Conservation (phyloP, 2,113 vertebrate species). For the Caranx ignobilis region DNA sequence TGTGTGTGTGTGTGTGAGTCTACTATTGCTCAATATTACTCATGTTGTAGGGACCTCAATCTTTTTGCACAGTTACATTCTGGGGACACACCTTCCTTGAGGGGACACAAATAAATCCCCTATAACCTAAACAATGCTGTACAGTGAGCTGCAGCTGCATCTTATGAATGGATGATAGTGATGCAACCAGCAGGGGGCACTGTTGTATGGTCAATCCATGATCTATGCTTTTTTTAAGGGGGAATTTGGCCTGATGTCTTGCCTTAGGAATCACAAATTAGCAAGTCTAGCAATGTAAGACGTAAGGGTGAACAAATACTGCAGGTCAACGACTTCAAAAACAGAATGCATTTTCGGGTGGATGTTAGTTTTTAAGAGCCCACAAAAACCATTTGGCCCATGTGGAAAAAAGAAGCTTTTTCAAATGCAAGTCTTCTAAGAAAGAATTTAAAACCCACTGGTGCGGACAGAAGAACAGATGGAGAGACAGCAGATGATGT, state of each 20-base stretch:
- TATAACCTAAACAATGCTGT: too few relatives aligned
- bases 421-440: slow-evolving; percentile 21
- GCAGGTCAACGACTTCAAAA: slow-evolving; percentile 13
- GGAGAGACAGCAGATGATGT: slow-evolving; percentile 71
- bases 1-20: neutral
- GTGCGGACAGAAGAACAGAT: slow-evolving; percentile 63
- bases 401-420: slow-evolving; percentile 6
- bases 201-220: slow-evolving; percentile 68
- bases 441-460: slow-evolving; percentile 58
- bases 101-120: too few relatives aligned
- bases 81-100: too few relatives aligned
- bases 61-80: too few relatives aligned
- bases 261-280: slow-evolving; percentile 30
- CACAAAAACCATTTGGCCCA: neutral
- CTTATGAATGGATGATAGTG: neutral
- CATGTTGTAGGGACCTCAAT: too few relatives aligned
- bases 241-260: neutral
- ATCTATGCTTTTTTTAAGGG: neutral
- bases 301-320: neutral
- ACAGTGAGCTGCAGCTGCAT: neutral
- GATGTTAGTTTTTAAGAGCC: neutral
- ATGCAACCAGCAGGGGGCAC: slow-evolving; percentile 79
- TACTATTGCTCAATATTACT: too few relatives aligned
- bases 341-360: neutral
- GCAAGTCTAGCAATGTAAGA: neutral